phyloP scores from a whole-genome alignment of 2,888 invertebrate genomes.

The Lomographa bimaculata region DNA sequence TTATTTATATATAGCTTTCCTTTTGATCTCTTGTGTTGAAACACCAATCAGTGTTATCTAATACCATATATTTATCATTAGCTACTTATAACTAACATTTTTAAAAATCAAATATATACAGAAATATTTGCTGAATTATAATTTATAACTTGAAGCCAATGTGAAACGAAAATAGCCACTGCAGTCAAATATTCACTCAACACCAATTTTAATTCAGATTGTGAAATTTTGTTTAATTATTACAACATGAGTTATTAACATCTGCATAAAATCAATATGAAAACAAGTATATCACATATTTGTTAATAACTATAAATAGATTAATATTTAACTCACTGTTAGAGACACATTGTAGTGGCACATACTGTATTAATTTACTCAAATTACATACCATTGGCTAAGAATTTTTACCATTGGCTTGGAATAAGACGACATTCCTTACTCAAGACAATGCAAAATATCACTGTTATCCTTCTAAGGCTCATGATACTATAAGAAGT shows the following conservation, averaged over 20 bases:
- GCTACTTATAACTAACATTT: conserved; percentile 73
- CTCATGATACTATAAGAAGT: no score
- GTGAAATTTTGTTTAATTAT: conserved; percentile 8
- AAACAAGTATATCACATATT: conserved; percentile 47
- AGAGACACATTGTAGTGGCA: conserved; percentile 15
- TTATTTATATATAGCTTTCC: conserved; percentile 16
- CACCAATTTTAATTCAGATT: conserved; percentile 5
- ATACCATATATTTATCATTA: conserved; percentile 47
- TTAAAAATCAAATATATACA: conserved; percentile 75
- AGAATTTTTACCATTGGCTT: no score
- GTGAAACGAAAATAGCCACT: conserved; percentile 27
- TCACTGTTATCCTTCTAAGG: no score
- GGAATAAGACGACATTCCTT: no score
- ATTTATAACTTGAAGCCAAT: conserved; percentile 3
- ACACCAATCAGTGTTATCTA: conserved; percentile 28
- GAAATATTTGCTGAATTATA: conserved; percentile 48
- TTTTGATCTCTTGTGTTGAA: conserved; percentile 33
- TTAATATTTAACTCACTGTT: conserved; percentile 17
- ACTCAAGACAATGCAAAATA: background rate
- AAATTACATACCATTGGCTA: no score
- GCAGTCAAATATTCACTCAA: conserved; percentile 26
- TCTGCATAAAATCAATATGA: conserved; percentile 30
- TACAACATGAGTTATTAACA: conserved; percentile 22
- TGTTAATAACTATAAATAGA: conserved; percentile 24
- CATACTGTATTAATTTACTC: no score